Base-by-base conservation (phyloP, 2,113 vertebrate species). In the Harpagus bidentatus region DNA sequence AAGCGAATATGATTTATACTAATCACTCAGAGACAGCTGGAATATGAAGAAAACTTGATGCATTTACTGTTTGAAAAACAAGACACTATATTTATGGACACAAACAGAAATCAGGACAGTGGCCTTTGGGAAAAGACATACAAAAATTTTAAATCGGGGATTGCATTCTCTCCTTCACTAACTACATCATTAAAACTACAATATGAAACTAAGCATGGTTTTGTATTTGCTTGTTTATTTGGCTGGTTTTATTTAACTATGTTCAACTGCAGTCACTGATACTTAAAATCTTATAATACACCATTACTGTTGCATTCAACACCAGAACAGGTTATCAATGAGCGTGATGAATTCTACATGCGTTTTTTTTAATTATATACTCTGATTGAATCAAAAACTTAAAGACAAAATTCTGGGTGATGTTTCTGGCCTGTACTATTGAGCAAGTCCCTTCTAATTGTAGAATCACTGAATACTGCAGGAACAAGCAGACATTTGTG, bases 21-120 rank as follows among this genome's bases (percentile, higher is more conserved):
- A 50, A 90, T 94, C 59, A 82, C 42, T 87, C 36, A 58, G 66
- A 91, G 21, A 53, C 84, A 91, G 50, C 45, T 78, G 59, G 29
- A 96, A 70, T 73, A 94, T 13, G n/a, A 96, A 90, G 50, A 87
- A 93, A 86, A 91, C 18, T 58, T 91, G 59, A 83, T 83, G 34
- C 22, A 36, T 90, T 96, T 88, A 62, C 29, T 67, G 11, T 45
- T 74, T 74, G 70, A 80, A 86, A 94, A 93, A 79, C 23, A 87
- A 88, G 38, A 20, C 20, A 18, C 23, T 96, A 3, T 85, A 69
- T 94, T 96, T 93, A 85, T 65, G 62, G 78, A 73, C 86, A 87
- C 70, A 91, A 91, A 72, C 32, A 87, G 48, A 89, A 96, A 85
- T 65, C 14, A 66, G 84, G 82, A 91, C 53, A 83, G 16, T 4